These are phyloP conservation scores for Harpagoxenus sublaevis DNA, from an alignment of 2,888 invertebrate species.

Conservation along the genomic window DNA sequence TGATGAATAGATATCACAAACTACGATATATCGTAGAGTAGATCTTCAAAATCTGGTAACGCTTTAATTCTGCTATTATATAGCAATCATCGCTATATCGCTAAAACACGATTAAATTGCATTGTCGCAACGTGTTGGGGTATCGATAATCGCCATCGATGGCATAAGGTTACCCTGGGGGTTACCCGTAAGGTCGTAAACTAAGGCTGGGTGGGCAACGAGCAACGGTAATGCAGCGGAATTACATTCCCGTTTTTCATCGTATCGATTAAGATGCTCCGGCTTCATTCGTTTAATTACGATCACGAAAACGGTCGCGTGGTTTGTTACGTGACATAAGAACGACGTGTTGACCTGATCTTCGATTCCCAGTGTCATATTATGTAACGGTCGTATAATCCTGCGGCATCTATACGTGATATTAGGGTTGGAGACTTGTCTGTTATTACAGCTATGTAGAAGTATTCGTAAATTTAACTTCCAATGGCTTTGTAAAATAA, in stretches of 20 bases:
- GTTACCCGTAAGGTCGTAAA: conserved; percentile 58
- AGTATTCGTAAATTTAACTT: not conserved
- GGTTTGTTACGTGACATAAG: not conserved
- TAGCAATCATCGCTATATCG: conserved; percentile 28
- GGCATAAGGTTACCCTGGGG: not conserved
- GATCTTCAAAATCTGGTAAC: conserved; percentile 81
- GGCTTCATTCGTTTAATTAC: conserved; percentile 8
- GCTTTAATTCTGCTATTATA: conserved; percentile 88
- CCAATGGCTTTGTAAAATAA: not conserved
- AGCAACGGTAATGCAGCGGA: not conserved
- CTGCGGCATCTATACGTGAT: not conserved
- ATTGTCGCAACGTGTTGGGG: conserved; percentile 55
- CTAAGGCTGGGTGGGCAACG: conserved; percentile 16
- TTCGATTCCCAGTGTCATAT: not conserved
- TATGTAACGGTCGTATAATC: not conserved
- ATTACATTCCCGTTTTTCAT: conserved; percentile 32
- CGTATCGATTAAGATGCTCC: conserved; percentile 9
- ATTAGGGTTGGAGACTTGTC: not conserved
- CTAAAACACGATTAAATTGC: conserved; percentile 67
- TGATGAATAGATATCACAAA: conserved; percentile 85
- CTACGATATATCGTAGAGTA: conserved; percentile 69
- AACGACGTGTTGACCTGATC: not conserved
- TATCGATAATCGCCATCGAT: conserved; percentile 24
- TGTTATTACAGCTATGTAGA: not conserved
- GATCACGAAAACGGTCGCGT: not conserved